Evolutionary conservation across 2,797 vertebrate genomes (phyloP).

Genomic region (Myiotriccus ornatus): DNA sequence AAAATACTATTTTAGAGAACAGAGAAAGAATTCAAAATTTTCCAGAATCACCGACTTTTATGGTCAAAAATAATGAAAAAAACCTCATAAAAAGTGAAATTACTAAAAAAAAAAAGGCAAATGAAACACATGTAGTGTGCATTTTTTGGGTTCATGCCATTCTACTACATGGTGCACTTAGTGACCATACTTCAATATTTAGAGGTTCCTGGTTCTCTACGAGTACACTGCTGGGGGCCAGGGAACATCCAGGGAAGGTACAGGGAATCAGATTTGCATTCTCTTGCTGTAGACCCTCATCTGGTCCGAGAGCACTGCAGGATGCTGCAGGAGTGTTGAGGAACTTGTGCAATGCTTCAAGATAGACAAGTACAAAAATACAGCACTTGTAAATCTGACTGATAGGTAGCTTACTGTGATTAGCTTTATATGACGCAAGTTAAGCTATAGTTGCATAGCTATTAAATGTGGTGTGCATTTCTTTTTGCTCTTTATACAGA

Average conservation of each 20-base stretch:
- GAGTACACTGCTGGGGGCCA: neutral
- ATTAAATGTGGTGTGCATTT: neutral
- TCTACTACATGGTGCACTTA: accelerated
- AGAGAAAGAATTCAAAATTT: neutral
- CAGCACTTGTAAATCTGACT: neutral
- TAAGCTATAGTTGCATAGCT: neutral
- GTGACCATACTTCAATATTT: neutral
- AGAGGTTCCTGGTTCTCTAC: neutral
- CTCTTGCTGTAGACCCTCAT: neutral
- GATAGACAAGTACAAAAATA: neutral
- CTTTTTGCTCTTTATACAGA: neutral
- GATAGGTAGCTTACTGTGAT: neutral
- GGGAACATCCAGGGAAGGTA: neutral
- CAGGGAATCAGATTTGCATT: neutral
- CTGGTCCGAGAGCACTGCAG: neutral
- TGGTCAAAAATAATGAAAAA: neutral
- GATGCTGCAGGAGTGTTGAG: accelerated
- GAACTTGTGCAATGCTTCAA: neutral
- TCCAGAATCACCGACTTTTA: neutral
- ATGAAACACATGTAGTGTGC: neutral
- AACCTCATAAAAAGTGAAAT: neutral
- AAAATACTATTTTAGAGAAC: neutral
- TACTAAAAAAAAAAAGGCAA: neutral
- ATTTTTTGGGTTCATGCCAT: neutral
- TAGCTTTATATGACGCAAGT: neutral